These are phyloP conservation scores for Micrasema longulum DNA, from an alignment of 1,140 invertebrate species.

Conservation along the genomic window DNA sequence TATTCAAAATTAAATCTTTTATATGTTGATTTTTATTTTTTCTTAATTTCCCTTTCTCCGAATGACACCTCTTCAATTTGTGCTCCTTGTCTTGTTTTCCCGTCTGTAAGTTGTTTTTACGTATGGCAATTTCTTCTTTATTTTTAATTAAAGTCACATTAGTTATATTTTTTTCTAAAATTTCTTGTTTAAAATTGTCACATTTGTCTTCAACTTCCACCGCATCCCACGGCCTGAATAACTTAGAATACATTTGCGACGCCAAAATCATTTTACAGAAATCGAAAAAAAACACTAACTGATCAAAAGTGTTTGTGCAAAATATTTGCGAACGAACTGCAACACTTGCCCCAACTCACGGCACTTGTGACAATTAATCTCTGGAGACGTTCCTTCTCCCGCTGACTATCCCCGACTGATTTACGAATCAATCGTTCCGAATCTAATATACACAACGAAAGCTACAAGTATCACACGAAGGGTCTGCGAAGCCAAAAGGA, in stretches of 20 bases:
- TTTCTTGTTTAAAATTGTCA: slow-evolving; percentile 61
- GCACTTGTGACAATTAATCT: slow-evolving; percentile 25
- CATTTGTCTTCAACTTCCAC: slow-evolving; percentile 60
- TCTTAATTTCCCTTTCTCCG: slow-evolving; percentile 62
- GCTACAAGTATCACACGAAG: slow-evolving; percentile 45
- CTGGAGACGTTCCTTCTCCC: slow-evolving; percentile 31
- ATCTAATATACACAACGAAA: slow-evolving; percentile 49
- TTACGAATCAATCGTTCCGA: slow-evolving; percentile 40
- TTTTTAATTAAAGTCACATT: background rate
- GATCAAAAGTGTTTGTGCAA: background rate
- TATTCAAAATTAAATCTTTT: slow-evolving; percentile 50
- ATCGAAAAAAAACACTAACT: slow-evolving; percentile 25
- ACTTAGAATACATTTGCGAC: slow-evolving; percentile 55
- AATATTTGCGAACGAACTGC: too few relatives aligned
- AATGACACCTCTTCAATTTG: slow-evolving; percentile 35
- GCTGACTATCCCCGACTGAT: slow-evolving; percentile 41
- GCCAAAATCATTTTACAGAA: slow-evolving; percentile 44
- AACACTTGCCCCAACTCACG: background rate
- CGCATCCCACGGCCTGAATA: slow-evolving; percentile 67
- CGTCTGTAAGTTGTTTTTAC: slow-evolving; percentile 4
- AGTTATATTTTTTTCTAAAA: slow-evolving; percentile 3
- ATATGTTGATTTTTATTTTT: slow-evolving; percentile 64
- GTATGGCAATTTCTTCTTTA: background rate
- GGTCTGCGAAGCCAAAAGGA: slow-evolving; percentile 47
- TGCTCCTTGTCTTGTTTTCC: too few relatives aligned